These are phyloP conservation scores for Oeneis ivallda DNA, from an alignment of 2,888 invertebrate genomes.

Conservation along the genomic window DNA sequence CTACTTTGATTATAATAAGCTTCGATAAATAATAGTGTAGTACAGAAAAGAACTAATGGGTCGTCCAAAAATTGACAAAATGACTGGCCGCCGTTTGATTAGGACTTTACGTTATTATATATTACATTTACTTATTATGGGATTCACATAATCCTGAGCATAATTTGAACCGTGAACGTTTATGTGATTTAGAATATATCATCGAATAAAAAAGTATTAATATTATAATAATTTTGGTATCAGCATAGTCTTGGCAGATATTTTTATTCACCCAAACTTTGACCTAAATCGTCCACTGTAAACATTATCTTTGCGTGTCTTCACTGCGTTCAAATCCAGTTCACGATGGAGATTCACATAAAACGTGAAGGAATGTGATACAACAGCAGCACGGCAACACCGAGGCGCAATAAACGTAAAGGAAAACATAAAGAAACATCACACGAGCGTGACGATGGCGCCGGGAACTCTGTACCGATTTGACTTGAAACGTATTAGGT, in stretches of 20 bases:
- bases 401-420: conserved; percentile 46
- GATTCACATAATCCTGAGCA: too few species aligned
- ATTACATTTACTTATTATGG: too few species aligned
- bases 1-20: too few species aligned
- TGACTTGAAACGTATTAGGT: background rate
- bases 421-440: conserved; percentile 58
- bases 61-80: too few species aligned
- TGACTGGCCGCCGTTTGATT: too few species aligned
- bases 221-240: too few species aligned
- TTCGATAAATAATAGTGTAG: too few species aligned
- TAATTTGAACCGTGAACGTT: too few species aligned
- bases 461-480: conserved; percentile 26
- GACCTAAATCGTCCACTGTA: background rate
- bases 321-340: conserved; percentile 29
- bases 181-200: too few species aligned
- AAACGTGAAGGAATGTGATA: conserved; percentile 27
- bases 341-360: conserved; percentile 27
- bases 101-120: too few species aligned
- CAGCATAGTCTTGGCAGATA: background rate
- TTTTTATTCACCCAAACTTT: background rate
- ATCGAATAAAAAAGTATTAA: too few species aligned
- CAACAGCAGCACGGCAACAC: conserved; percentile 16
- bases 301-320: conserved; percentile 15
- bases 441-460: conserved; percentile 46
- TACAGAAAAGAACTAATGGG: too few species aligned